Evolutionary conservation across 2,888 invertebrate species (phyloP).

Genomic region (Elmis aenea): DNA sequence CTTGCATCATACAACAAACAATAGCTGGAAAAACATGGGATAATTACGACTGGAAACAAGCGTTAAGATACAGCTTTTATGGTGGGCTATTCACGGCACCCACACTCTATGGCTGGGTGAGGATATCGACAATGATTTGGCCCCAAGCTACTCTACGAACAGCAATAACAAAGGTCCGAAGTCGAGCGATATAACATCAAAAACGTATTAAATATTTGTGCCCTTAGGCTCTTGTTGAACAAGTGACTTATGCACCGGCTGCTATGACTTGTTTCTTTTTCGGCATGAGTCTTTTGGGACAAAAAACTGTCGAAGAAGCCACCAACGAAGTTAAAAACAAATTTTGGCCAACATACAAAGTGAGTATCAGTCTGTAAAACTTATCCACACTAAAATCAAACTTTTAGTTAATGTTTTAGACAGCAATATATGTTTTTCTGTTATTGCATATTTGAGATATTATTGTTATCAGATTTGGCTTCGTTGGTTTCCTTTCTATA

Average conservation of each 20-base stretch:
- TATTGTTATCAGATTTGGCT: too few relatives aligned
- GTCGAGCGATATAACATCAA: constrained; percentile 26
- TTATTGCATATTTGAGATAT: too few relatives aligned
- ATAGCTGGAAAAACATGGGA: constrained; percentile 60
- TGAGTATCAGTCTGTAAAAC: constrained; percentile 26
- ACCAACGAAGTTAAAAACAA: constrained; percentile 51
- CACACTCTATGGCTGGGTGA: constrained; percentile 74
- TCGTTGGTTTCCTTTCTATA: too few relatives aligned
- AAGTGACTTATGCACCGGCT: constrained; percentile 57
- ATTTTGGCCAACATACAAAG: constrained; percentile 56
- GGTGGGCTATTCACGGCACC: constrained; percentile 81
- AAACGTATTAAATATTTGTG: too few relatives aligned
- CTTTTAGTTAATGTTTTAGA: background rate
- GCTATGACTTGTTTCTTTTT: constrained; percentile 56
- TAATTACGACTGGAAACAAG: constrained; percentile 66
- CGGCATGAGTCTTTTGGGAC: constrained; percentile 56
- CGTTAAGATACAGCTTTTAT: constrained; percentile 68
- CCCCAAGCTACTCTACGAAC: constrained; percentile 65
- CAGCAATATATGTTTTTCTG: background rate
- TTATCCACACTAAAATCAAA: too few relatives aligned
- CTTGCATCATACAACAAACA: constrained; percentile 67
- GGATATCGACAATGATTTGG: constrained; percentile 70
- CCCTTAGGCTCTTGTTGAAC: constrained; percentile 54
- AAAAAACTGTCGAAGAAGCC: constrained; percentile 48
- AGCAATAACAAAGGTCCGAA: constrained; percentile 73